Evolutionary conservation across 2,797 vertebrate species (phyloP), one percentile per base, ranked within the genome.

Genomic region (Clarias fuscus): DNA sequence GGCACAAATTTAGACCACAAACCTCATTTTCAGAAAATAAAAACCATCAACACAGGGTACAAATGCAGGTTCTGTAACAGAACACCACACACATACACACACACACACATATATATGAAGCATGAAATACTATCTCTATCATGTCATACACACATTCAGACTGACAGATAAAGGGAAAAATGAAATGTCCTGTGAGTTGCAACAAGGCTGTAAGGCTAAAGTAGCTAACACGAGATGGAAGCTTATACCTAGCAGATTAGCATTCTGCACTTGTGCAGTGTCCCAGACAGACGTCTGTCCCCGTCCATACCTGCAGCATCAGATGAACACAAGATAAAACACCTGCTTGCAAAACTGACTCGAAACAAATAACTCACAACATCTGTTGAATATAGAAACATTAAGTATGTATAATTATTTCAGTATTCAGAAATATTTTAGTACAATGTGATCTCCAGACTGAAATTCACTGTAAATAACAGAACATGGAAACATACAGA

Each of bases 1-100:
- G 64, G 58, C 75, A 82, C 58, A 85, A 70, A 85, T 56, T 68
- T 56, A 67, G 17, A 22, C 17, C 80, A 82, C 14, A 67, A 27
- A 27, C 43, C 24, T 80, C 78, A 43, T 65, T 24, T 80, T 80
- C 78, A 40, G 33, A 43, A 59, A 62, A 79, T 14, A 24, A 40
- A 37, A 33, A 24, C 24, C 30, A 79, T 30, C 14, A 20, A 30
- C n/a, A 77, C 58, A 61, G 73, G 30, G 5, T 58, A 58, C 17
- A 20, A 58, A 77, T 33, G 18, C 48, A 18, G 72, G 17, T 27
- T 53, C 24, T 53, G 13, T 53, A 3, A 53, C 27, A 72, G 7
- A 43, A 43, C 43, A 48, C 43, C 48, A 78, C 11, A 79, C 27
- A 78, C 75, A 75, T 22, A 73, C 22, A 24, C 71, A 43, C 37